A percentile compares a stretch with the other conserved stretches of the same genome.
Evolutionary conservation across 1,140 invertebrate genomes (phyloP).

Genomic region (Dufourea novaeangliae): DNA sequence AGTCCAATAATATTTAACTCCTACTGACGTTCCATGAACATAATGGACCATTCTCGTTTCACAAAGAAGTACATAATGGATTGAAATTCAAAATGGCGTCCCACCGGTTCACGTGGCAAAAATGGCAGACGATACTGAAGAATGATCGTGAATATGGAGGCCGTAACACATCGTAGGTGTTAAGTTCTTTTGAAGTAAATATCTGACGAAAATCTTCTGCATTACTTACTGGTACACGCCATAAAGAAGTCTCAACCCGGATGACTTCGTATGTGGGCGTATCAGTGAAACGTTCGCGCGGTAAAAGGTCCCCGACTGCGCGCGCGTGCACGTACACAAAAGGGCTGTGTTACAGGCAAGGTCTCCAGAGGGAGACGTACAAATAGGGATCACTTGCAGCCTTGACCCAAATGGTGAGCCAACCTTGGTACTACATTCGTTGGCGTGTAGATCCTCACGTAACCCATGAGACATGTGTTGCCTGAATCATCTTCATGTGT

Average conservation of each 20-base stretch:
- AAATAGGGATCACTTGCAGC: slow-evolving; percentile 27
- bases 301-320: background rate
- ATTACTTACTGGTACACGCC: background rate
- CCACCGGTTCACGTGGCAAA: no score
- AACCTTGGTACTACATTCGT: slow-evolving; percentile 28
- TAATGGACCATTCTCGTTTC: no score
- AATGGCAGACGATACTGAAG: no score
- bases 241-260: background rate
- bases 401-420: slow-evolving; percentile 31
- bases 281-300: background rate
- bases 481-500: background rate
- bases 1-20: no score
- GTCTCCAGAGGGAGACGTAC: background rate
- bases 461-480: background rate
- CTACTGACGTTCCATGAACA: no score
- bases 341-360: slow-evolving; percentile 6
- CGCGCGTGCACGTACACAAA: slow-evolving; percentile 23
- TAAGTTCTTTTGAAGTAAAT: no score
- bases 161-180: no score
- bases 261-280: background rate
- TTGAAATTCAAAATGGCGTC: no score
- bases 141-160: background rate
- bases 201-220: background rate
- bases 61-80: no score
- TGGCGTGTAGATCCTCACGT: slow-evolving; percentile 18